phyloP scores from a whole-genome alignment of 2,888 invertebrate genomes.

The Rhagophthalmus giganteus region DNA sequence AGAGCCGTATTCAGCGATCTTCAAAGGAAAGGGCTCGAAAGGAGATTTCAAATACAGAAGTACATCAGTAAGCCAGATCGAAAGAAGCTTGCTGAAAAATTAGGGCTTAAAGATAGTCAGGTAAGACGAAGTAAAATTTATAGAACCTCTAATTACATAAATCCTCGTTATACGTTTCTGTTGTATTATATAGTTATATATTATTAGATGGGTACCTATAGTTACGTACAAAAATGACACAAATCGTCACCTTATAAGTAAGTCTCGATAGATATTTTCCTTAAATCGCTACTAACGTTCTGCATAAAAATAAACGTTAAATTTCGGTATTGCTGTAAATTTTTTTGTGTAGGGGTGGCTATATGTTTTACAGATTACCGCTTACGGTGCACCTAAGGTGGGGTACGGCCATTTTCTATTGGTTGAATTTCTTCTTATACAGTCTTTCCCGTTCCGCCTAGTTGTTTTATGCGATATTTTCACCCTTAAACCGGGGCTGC shows the following conservation, averaged over 20 bases:
- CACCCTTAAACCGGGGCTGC: slow-evolving; percentile 38
- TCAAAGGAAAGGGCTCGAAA: slow-evolving; percentile 93
- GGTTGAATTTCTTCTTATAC: slow-evolving; percentile 43
- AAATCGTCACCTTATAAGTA: too few relatives aligned
- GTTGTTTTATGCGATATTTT: slow-evolving; percentile 36
- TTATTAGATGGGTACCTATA: too few relatives aligned
- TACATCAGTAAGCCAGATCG: slow-evolving; percentile 98
- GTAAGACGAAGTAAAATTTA: too few relatives aligned
- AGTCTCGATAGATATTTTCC: too few relatives aligned
- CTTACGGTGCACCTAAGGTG: slow-evolving; percentile 34
- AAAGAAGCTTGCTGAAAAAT: slow-evolving; percentile 93
- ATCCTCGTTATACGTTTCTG: too few relatives aligned
- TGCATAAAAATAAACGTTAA: too few relatives aligned
- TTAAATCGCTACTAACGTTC: too few relatives aligned
- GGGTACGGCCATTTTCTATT: slow-evolving; percentile 41
- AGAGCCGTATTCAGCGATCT: slow-evolving; percentile 93
- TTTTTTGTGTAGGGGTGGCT: slow-evolving; percentile 33
- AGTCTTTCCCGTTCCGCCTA: slow-evolving; percentile 44
- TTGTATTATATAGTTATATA: too few relatives aligned
- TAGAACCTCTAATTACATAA: too few relatives aligned
- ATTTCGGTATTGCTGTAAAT: background rate
- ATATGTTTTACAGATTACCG: slow-evolving; percentile 35
- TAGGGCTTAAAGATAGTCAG: slow-evolving; percentile 97
- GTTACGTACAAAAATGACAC: too few relatives aligned
- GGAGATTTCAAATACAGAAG: slow-evolving; percentile 94